Evolutionary conservation across 2,113 vertebrate species (phyloP).

Genomic region (Erinaceus europaeus): DNA sequence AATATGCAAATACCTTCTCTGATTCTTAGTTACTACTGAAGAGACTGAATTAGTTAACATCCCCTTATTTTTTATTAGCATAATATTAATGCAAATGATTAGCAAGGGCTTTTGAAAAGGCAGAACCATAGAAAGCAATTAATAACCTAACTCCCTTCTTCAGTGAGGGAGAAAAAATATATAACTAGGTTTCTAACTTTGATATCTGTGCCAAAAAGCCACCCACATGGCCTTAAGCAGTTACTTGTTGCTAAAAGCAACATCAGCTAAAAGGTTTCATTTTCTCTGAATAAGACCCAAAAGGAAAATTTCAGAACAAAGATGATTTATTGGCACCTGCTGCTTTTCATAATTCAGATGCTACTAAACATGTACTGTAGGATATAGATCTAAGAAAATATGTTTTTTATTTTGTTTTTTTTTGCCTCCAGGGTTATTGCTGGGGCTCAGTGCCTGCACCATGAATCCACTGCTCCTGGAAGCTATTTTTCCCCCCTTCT

Average conservation of each 20-base stretch:
- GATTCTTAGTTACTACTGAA: slow-evolving; percentile 57
- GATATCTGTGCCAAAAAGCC: slow-evolving; percentile 21
- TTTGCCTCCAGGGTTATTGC: no score
- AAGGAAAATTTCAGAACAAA: not conserved
- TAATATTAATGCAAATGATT: slow-evolving; percentile 74
- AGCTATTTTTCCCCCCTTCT: no score
- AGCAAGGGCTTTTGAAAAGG: slow-evolving; percentile 45
- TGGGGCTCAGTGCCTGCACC: no score
- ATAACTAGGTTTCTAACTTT: slow-evolving; percentile 45
- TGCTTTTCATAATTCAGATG: not conserved
- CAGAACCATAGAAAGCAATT: slow-evolving; percentile 53
- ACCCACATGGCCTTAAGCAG: not conserved
- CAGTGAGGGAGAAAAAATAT: slow-evolving; percentile 1
- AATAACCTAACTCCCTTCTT: slow-evolving; percentile 43
- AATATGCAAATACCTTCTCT: slow-evolving; percentile 67
- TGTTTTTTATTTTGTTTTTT: no score
- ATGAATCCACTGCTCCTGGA: no score
- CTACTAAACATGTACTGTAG: not conserved
- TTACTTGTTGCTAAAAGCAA: slow-evolving; percentile 31
- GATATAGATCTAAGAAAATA: no score
- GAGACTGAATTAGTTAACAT: slow-evolving; percentile 71
- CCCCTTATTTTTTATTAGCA: slow-evolving; percentile 73
- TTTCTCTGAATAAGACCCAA: not conserved
- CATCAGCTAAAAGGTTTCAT: not conserved
- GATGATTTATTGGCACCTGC: not conserved